A percentile compares a stretch with the other conserved stretches of the same genome.
Conservation (phyloP, 2,888 invertebrate genomes). For the Leistus spinibarbis region DNA sequence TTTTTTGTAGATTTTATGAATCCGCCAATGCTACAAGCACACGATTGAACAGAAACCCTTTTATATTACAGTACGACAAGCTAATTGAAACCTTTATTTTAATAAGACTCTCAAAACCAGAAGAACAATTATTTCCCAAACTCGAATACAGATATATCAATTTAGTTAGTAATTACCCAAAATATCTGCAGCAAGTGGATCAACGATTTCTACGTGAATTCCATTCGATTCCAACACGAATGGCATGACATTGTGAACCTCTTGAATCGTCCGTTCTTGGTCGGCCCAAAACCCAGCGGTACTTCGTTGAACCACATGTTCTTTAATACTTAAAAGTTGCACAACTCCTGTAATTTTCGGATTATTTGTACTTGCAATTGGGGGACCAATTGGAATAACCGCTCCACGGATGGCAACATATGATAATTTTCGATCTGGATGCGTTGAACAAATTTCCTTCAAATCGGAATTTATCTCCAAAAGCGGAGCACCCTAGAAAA, state of each 20-base stretch:
- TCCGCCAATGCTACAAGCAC: no score
- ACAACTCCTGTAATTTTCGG: conserved; percentile 77
- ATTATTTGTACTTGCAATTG: conserved; percentile 76
- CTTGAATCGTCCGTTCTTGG: conserved; percentile 77
- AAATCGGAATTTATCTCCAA: conserved; percentile 70
- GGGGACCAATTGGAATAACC: conserved; percentile 76
- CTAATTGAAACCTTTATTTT: not conserved
- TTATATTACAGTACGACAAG: not conserved
- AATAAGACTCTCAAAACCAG: conserved; percentile 7
- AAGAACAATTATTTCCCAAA: no score
- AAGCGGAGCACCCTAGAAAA: conserved; percentile 70
- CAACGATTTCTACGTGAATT: conserved; percentile 73
- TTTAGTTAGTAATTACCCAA: conserved; percentile 57
- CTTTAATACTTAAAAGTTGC: conserved; percentile 79
- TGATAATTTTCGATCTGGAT: conserved; percentile 68
- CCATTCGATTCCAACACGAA: conserved; percentile 72
- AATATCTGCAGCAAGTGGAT: conserved; percentile 75
- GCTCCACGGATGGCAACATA: conserved; percentile 79
- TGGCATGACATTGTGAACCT: conserved; percentile 79
- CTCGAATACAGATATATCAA: no score
- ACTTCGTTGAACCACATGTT: conserved; percentile 81
- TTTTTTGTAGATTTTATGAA: no score
- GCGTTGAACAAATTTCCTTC: conserved; percentile 65
- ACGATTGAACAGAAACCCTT: no score
- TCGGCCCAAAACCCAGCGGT: conserved; percentile 89